A percentile compares a stretch with the other conserved stretches of the same genome.
These are phyloP conservation scores for Cryptus viduatorius DNA, from an alignment of 2,888 invertebrate species.

Conservation along the genomic window DNA sequence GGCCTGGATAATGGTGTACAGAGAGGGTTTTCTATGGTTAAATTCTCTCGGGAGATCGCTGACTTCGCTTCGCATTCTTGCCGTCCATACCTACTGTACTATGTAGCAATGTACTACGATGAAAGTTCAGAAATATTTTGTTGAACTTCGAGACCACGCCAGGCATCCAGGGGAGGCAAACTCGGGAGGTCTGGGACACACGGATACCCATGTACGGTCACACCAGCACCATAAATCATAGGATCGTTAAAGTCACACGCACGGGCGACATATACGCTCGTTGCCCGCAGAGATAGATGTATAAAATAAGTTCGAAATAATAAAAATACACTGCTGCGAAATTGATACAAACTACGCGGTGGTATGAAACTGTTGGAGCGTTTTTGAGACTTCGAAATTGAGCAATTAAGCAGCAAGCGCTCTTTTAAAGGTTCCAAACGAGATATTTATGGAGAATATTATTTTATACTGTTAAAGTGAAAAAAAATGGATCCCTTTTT, in stretches of 20 bases:
- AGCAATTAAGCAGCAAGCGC: background rate
- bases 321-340: constrained; percentile 22
- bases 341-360: background rate
- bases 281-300: constrained; percentile 15
- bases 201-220: constrained; percentile 52
- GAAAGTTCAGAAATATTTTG: constrained; percentile 34
- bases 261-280: constrained; percentile 52
- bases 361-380: background rate
- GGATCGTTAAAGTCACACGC: constrained; percentile 63
- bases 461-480: too few relatives aligned
- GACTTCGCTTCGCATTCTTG: background rate
- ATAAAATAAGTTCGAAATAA: constrained; percentile 29
- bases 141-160: constrained; percentile 25
- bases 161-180: constrained; percentile 45
- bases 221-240: constrained; percentile 60
- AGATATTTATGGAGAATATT: background rate
- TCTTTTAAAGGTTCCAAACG: background rate
- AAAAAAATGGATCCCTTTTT: too few relatives aligned
- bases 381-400: background rate
- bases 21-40: constrained; percentile 42
- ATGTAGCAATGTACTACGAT: background rate
- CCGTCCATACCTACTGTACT: background rate
- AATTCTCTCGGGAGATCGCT: constrained; percentile 33
- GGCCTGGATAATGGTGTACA: constrained; percentile 26
- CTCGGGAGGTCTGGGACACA: constrained; percentile 30